phyloP scores from a whole-genome alignment of 2,797 vertebrate genomes.

The Channallabes apus region DNA sequence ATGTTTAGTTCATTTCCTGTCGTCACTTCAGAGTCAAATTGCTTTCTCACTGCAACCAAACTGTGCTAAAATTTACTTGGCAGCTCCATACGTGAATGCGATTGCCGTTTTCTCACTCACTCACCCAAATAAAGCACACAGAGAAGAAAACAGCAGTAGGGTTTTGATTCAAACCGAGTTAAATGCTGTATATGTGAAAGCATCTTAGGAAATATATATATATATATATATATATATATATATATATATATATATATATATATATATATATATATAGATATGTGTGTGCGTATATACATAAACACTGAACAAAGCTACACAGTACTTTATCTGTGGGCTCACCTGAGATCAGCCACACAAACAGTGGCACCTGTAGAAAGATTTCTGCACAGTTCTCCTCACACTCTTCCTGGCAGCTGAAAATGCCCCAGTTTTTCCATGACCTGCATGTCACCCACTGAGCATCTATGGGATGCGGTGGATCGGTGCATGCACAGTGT shows the following conservation, averaged over 20 bases:
- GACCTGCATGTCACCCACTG: slow-evolving; percentile 21
- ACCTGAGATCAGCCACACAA: neutral
- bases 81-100: neutral
- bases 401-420: slow-evolving; percentile 12
- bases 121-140: neutral
- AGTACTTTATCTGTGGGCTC: neutral
- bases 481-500: slow-evolving; percentile 6
- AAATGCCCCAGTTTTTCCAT: slow-evolving; percentile 38
- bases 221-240: neutral
- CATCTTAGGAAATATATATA: neutral
- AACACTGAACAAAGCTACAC: neutral
- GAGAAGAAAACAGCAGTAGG: neutral
- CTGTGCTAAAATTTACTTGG: neutral
- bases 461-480: slow-evolving; percentile 14
- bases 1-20: neutral
- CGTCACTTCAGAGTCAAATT: neutral
- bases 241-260: neutral
- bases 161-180: neutral
- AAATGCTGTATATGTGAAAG: neutral
- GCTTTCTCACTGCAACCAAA: neutral
- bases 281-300: neutral
- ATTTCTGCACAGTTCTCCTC: slow-evolving; percentile 1
- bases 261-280: neutral
- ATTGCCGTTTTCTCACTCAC: neutral
- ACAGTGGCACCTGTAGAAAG: neutral